phyloP scores from a whole-genome alignment of 2,797 vertebrate species.

The Petrocephalus sullivani region DNA sequence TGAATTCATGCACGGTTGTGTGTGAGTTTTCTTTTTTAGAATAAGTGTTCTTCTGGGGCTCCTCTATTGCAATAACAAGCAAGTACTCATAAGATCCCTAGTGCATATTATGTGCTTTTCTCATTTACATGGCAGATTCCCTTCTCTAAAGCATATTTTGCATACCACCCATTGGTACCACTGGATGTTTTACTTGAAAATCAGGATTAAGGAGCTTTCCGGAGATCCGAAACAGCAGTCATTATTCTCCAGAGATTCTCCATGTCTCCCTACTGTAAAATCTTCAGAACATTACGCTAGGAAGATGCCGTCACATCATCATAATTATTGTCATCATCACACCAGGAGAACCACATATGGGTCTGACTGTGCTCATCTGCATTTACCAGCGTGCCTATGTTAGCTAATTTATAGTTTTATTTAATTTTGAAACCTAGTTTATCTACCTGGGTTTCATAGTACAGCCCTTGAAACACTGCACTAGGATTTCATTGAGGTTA shows the following conservation, averaged over 20 bases:
- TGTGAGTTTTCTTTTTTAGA: neutral
- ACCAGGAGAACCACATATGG: neutral
- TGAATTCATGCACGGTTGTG: neutral
- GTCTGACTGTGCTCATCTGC: neutral
- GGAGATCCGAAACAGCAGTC: neutral
- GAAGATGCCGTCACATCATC: neutral
- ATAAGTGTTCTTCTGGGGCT: neutral
- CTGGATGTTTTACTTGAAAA: neutral
- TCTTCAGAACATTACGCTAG: neutral
- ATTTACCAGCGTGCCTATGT: neutral
- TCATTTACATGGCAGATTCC: neutral
- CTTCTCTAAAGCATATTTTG: neutral
- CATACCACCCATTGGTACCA: neutral
- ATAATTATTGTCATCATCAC: neutral
- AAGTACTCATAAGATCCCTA: neutral
- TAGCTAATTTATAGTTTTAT: neutral
- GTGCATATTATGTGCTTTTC: neutral
- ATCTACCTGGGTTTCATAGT: neutral
- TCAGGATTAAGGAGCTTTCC: neutral
- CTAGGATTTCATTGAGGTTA: neutral
- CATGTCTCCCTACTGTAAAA: neutral
- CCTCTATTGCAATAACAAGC: neutral
- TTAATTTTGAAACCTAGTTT: neutral
- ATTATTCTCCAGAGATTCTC: neutral
- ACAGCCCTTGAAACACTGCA: neutral